Percentiles rank a stretch among this genome's conserved stretches.
phyloP scores from a whole-genome alignment of 2,888 invertebrate genomes.

The Macrophya annulata region DNA sequence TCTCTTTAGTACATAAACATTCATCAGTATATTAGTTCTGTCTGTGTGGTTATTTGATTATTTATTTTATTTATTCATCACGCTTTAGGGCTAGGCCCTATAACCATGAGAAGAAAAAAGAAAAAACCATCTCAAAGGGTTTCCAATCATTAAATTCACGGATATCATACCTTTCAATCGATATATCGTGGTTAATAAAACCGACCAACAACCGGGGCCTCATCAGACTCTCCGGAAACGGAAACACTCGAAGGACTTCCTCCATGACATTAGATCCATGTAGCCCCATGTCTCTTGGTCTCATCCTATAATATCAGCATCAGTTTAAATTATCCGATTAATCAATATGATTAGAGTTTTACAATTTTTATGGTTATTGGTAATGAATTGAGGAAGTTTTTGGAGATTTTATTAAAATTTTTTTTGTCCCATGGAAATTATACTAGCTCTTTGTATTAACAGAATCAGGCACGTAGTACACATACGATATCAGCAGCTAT shows the following conservation, averaged over 20 bases:
- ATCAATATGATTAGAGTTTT: background rate
- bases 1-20: background rate
- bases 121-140: background rate
- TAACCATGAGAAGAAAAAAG: background rate
- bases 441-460: background rate
- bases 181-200: constrained; percentile 35
- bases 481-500: constrained; percentile 10
- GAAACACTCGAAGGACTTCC: constrained; percentile 53
- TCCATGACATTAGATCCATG: constrained; percentile 34
- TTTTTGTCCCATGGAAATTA: too few species aligned
- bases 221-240: constrained; percentile 31
- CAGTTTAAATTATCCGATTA: background rate
- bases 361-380: background rate
- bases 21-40: background rate
- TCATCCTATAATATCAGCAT: background rate
- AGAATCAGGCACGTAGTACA: background rate
- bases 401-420: too few species aligned
- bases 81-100: background rate
- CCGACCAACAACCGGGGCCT: background rate
- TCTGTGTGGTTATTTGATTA: background rate
- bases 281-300: background rate
- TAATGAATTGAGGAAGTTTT: background rate
- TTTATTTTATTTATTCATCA: background rate
- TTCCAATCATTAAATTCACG: background rate
- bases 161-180: background rate